These are phyloP conservation scores for Drosophila subquinaria DNA, from an alignment of 2,888 invertebrate genomes.

Conservation along the genomic window DNA sequence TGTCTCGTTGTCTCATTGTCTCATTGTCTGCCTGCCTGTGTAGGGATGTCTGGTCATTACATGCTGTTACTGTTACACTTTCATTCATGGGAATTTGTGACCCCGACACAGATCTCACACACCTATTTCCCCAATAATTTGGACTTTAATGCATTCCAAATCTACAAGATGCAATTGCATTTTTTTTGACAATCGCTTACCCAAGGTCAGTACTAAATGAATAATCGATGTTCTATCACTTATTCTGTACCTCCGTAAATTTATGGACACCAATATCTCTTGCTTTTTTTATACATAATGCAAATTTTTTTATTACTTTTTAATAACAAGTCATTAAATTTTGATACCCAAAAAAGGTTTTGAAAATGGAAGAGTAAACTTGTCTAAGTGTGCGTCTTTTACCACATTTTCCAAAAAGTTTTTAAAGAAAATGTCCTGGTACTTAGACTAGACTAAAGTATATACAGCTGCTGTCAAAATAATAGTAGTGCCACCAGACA, in stretches of 20 bases:
- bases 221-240: not conserved
- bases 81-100: conserved; percentile 8
- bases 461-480: too few relatives aligned
- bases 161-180: not conserved
- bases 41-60: conserved; percentile 22
- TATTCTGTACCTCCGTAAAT: not conserved
- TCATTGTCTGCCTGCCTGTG: not conserved
- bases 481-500: too few relatives aligned
- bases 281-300: not conserved
- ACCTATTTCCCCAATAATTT: not conserved
- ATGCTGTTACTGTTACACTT: conserved; percentile 10
- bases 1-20: not conserved
- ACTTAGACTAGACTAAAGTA: too few relatives aligned
- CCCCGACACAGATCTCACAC: conserved; percentile 19
- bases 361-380: too few relatives aligned
- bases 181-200: not conserved
- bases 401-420: too few relatives aligned
- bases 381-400: too few relatives aligned
- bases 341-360: not conserved
- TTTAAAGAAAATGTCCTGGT: too few relatives aligned
- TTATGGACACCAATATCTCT: too few relatives aligned
- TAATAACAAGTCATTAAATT: not conserved
- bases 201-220: not conserved
- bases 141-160: not conserved
- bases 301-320: not conserved